Evolutionary conservation across 1,140 invertebrate species (phyloP).

Genomic region (Drepana arcuata): DNA sequence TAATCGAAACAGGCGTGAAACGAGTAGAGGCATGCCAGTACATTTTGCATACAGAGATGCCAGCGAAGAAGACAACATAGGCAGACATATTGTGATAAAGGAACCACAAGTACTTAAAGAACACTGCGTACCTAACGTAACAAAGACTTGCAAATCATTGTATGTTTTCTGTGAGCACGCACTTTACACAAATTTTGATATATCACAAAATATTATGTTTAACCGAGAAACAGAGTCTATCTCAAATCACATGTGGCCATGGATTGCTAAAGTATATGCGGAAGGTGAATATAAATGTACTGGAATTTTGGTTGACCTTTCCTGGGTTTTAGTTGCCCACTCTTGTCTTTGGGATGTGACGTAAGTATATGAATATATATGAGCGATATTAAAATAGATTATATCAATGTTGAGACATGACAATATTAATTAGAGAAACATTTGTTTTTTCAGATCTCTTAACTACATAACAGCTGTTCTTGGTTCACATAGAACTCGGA

Average conservation of each 20-base stretch:
- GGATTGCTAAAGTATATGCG: conserved; percentile 78
- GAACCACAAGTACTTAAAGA: conserved; percentile 47
- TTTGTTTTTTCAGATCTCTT: conserved; percentile 67
- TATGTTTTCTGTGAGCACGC: conserved; percentile 49
- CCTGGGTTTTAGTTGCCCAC: conserved; percentile 76
- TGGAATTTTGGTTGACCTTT: conserved; percentile 75
- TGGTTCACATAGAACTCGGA: conserved; percentile 75
- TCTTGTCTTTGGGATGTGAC: conserved; percentile 70
- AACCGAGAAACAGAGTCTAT: conserved; percentile 9
- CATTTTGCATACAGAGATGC: conserved; percentile 34
- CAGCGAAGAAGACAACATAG: conserved; percentile 14
- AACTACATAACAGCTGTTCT: conserved; percentile 77
- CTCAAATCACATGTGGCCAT: conserved; percentile 70
- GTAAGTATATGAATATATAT: conserved; percentile 47
- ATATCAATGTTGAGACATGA: not conserved
- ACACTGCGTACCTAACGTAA: conserved; percentile 53
- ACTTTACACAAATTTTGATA: conserved; percentile 35
- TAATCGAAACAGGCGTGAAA: conserved; percentile 29
- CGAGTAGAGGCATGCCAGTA: conserved; percentile 19
- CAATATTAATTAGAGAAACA: not conserved
- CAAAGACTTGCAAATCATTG: conserved; percentile 53
- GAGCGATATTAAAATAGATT: not conserved
- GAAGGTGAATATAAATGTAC: conserved; percentile 78
- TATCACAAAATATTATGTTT: conserved; percentile 16
- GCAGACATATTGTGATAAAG: conserved; percentile 29